These are phyloP conservation scores for Pristionchus mayeri DNA, from an alignment of 2,888 invertebrate genomes.

Conservation along the genomic window DNA sequence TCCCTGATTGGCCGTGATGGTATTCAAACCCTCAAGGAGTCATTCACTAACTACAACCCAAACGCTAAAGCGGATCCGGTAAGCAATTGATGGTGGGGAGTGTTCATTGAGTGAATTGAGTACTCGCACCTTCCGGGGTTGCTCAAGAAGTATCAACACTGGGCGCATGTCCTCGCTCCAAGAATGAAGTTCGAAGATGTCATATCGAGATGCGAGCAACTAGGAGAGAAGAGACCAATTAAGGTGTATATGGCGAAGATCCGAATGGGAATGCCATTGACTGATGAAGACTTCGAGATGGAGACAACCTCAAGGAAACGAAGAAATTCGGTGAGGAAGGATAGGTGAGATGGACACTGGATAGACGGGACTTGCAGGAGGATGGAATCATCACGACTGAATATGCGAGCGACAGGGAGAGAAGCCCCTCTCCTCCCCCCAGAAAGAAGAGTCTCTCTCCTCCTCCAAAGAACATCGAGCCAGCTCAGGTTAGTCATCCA, in stretches of 20 bases:
- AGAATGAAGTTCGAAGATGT: slow-evolving; percentile 62
- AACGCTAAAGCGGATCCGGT: slow-evolving; percentile 61
- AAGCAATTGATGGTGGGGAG: background rate
- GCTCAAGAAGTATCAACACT: slow-evolving; percentile 63
- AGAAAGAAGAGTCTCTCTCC: background rate
- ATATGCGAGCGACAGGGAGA: slow-evolving; percentile 36
- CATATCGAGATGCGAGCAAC: slow-evolving; percentile 57
- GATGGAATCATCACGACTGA: slow-evolving; percentile 50
- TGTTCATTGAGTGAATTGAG: slow-evolving; percentile 43
- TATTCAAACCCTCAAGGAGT: slow-evolving; percentile 53
- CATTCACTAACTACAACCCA: slow-evolving; percentile 57
- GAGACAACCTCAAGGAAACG: slow-evolving; percentile 27
- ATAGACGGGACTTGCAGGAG: background rate
- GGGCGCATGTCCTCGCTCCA: slow-evolving; percentile 62
- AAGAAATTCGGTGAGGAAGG: background rate
- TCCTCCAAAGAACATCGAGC: background rate
- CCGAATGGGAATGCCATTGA: slow-evolving; percentile 55
- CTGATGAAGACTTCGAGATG: slow-evolving; percentile 55
- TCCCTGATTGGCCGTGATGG: slow-evolving; percentile 49
- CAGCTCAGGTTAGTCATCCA: background rate
- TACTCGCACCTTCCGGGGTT: slow-evolving; percentile 57
- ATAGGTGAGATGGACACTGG: no score
- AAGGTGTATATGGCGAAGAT: slow-evolving; percentile 55
- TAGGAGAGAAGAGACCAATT: slow-evolving; percentile 57
- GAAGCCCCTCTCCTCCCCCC: background rate